A percentile compares a stretch with the other conserved stretches of the same genome.
Evolutionary conservation across 2,113 vertebrate species (phyloP).

Genomic region (Grammomys surdaster): DNA sequence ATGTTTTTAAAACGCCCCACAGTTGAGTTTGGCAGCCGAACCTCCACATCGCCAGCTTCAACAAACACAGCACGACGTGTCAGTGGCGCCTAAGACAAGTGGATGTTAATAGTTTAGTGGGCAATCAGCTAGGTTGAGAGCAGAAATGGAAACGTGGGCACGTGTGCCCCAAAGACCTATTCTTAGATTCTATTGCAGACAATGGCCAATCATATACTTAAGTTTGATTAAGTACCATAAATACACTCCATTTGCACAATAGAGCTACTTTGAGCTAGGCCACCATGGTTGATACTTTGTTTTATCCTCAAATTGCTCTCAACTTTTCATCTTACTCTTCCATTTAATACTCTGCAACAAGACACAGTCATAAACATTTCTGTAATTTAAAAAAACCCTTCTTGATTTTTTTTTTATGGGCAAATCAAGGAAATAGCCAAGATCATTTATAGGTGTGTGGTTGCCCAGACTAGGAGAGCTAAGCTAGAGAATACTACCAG

Average conservation of each 20-base stretch:
- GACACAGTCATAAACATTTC: not conserved
- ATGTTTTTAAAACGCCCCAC: conserved; percentile 61
- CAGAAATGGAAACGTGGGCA: conserved; percentile 29
- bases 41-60: conserved; percentile 44
- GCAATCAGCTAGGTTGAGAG: conserved; percentile 30
- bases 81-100: conserved; percentile 6
- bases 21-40: conserved; percentile 66
- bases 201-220: conserved; percentile 19
- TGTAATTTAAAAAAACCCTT: not conserved
- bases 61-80: conserved; percentile 47
- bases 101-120: not conserved
- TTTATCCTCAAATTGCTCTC: conserved; percentile 35
- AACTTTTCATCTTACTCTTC: not conserved
- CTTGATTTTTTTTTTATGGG: not conserved
- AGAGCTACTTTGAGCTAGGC: conserved; percentile 2
- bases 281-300: not conserved
- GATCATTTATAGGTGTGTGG: not conserved
- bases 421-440: not conserved
- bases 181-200: conserved; percentile 1
- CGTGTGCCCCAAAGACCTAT: not conserved
- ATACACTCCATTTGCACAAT: conserved; percentile 36
- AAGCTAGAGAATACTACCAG: not conserved
- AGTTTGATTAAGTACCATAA: conserved; percentile 43
- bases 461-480: not conserved
- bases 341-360: conserved; percentile 13